Percentiles rank a stretch among this genome's conserved stretches.
These are phyloP conservation scores for Rissa tridactyla DNA, from an alignment of 2,113 vertebrate genomes.

Conservation along the genomic window DNA sequence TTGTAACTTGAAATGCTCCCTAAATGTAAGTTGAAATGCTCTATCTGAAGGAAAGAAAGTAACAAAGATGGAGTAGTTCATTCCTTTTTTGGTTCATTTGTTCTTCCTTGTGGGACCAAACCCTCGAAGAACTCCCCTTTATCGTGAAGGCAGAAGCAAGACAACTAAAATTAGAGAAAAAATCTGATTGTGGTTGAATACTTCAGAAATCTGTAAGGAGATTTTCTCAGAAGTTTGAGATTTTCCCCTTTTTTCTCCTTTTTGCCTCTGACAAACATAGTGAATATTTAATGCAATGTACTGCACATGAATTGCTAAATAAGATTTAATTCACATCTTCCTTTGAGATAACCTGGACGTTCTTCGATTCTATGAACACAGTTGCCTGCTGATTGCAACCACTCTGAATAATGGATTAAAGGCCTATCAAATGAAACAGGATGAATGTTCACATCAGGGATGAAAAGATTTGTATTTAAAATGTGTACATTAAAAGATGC, in stretches of 20 bases:
- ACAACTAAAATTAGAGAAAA: background rate
- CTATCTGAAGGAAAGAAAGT: background rate
- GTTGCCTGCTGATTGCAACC: background rate
- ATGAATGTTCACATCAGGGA: background rate
- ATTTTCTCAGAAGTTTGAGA: background rate
- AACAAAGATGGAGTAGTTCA: background rate
- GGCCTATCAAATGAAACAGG: background rate
- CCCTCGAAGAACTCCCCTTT: fast-evolving
- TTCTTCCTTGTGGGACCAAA: background rate
- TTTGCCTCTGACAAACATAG: background rate
- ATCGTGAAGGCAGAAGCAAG: background rate
- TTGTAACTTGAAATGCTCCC: background rate
- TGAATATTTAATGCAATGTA: background rate
- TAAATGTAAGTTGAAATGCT: background rate
- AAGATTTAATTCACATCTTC: background rate
- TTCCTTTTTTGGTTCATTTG: background rate
- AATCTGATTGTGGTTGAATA: background rate
- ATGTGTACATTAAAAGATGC: background rate
- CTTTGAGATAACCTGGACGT: background rate
- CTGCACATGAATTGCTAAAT: background rate
- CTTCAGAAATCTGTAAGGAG: background rate
- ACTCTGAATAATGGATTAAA: background rate
- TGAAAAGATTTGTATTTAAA: background rate
- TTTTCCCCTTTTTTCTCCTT: background rate
- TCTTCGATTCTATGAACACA: background rate